These are phyloP conservation scores for Varroa destructor DNA, from an alignment of 1,140 invertebrate species.

Conservation along the genomic window DNA sequence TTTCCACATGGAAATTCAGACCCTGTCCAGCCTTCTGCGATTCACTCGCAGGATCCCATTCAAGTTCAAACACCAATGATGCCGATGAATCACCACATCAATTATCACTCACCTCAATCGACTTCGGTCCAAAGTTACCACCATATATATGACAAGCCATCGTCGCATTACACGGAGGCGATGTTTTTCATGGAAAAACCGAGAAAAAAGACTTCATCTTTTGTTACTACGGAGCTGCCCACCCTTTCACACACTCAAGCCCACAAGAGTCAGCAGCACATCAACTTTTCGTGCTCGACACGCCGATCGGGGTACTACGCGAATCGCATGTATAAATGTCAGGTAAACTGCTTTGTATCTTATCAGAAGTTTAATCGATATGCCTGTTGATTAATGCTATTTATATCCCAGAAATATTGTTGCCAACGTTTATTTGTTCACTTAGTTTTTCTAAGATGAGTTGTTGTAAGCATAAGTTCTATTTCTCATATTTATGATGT, in stretches of 20 bases:
- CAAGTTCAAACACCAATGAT: not conserved
- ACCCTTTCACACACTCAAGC: not conserved
- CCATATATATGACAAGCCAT: not conserved
- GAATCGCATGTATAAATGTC: slow-evolving; percentile 25
- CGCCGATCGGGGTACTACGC: slow-evolving; percentile 24
- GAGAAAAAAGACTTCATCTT: not conserved
- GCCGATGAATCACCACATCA: not conserved
- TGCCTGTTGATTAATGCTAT: too few species aligned
- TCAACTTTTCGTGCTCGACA: not conserved
- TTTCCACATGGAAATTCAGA: too few species aligned
- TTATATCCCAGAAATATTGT: too few species aligned
- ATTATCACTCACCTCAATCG: too few species aligned
- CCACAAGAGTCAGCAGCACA: slow-evolving; percentile 13
- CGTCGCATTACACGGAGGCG: not conserved
- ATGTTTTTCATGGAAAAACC: not conserved
- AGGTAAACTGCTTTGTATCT: not conserved
- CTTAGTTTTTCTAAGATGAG: too few species aligned
- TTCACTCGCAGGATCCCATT: not conserved
- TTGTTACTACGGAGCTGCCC: not conserved
- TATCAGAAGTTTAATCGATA: too few species aligned
- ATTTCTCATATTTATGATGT: too few species aligned
- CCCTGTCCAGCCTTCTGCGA: not conserved
- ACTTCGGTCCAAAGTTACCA: too few species aligned
- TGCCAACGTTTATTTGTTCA: too few species aligned
- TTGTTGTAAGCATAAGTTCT: too few species aligned